phyloP scores from a whole-genome alignment of 2,797 vertebrate species.

The Acrossocheilus wenchowensis region DNA sequence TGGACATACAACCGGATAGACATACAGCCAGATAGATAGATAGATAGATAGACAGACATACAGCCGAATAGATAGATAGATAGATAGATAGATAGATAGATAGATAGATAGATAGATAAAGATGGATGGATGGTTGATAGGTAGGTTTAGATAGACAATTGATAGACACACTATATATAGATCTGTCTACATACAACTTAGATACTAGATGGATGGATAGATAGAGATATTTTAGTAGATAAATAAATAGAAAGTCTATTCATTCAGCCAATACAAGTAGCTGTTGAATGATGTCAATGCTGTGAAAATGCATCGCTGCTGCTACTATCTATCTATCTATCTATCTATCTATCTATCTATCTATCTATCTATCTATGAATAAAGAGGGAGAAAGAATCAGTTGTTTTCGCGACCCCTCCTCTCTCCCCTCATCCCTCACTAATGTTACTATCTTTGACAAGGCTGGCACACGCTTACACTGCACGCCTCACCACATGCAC shows the following conservation, averaged over 20 bases:
- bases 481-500: slow-evolving; percentile 71
- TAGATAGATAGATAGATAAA: too few relatives aligned
- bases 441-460: slow-evolving; percentile 79
- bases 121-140: too few relatives aligned
- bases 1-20: too few relatives aligned
- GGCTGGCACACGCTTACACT: slow-evolving; percentile 65
- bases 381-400: slow-evolving; percentile 25
- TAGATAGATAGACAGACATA: too few relatives aligned
- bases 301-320: not conserved
- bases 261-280: not conserved
- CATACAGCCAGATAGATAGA: too few relatives aligned
- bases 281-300: not conserved
- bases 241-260: not conserved
- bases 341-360: not conserved
- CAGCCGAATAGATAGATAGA: too few relatives aligned
- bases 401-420: slow-evolving; percentile 19
- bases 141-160: too few relatives aligned
- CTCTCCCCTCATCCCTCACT: slow-evolving; percentile 47
- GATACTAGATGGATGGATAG: too few relatives aligned
- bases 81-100: too few relatives aligned
- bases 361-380: not conserved
- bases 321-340: not conserved
- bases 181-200: too few relatives aligned
- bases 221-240: not conserved
- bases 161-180: too few relatives aligned